Percentiles rank a stretch among this genome's conserved stretches.
These are phyloP conservation scores for Acrobasis repandana DNA, from an alignment of 2,888 invertebrate species.

Conservation along the genomic window DNA sequence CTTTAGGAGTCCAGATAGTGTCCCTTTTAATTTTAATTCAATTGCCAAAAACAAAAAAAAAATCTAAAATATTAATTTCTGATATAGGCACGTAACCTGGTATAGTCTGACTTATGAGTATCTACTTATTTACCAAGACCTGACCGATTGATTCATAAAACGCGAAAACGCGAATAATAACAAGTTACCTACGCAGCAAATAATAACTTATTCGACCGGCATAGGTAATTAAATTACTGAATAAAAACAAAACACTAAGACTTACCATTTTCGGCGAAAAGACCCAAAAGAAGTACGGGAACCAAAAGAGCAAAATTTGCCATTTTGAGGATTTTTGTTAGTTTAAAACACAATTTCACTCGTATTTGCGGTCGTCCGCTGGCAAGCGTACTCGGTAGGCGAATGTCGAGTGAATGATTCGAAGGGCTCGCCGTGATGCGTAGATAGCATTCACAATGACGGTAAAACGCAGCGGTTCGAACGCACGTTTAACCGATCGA, in stretches of 20 bases:
- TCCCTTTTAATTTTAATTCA: no score
- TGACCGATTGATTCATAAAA: no score
- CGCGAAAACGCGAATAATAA: no score
- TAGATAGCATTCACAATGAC: slow-evolving; percentile 23
- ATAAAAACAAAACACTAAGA: not conserved
- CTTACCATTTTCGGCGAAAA: slow-evolving; percentile 69
- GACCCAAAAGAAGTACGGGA: slow-evolving; percentile 65
- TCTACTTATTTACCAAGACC: no score
- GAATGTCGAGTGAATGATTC: slow-evolving; percentile 54
- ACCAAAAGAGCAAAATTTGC: slow-evolving; percentile 63
- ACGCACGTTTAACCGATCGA: not conserved
- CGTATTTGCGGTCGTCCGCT: slow-evolving; percentile 31
- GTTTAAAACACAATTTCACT: slow-evolving; percentile 22
- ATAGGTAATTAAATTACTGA: not conserved
- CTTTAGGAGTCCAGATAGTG: no score
- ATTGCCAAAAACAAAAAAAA: no score
- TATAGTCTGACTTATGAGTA: no score
- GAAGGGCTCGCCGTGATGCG: slow-evolving; percentile 16
- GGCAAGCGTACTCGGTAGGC: slow-evolving; percentile 48
- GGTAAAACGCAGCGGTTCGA: slow-evolving; percentile 24
- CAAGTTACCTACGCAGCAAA: no score
- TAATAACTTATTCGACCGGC: no score
- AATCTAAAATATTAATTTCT: no score
- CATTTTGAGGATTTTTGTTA: slow-evolving; percentile 46
- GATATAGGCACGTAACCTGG: no score